phyloP scores from a whole-genome alignment of 2,888 invertebrate genomes.

The Loripinus fragilis region DNA sequence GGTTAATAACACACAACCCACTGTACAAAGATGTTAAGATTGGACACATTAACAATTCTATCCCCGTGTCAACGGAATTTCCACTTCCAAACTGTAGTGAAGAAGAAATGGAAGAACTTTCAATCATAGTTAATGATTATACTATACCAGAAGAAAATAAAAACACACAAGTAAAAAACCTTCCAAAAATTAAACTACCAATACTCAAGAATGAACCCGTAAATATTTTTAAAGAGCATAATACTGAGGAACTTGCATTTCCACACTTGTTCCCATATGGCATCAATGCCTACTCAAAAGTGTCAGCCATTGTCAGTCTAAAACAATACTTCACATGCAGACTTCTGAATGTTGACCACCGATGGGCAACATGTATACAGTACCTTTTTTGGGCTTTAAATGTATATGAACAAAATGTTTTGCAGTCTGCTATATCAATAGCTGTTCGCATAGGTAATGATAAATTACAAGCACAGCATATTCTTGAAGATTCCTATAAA shows the following conservation, averaged over 20 bases:
- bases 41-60: background rate
- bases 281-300: conserved; percentile 9
- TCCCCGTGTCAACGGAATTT: too few species aligned
- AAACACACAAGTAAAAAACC: background rate
- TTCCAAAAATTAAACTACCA: conserved; percentile 25
- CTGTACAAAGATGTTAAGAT: background rate
- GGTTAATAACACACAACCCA: background rate
- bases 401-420: conserved; percentile 31
- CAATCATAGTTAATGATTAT: conserved; percentile 31
- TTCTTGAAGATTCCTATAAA: background rate
- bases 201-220: conserved; percentile 21
- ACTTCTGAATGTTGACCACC: conserved; percentile 24
- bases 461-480: conserved; percentile 18
- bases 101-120: background rate
- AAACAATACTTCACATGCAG: conserved; percentile 38
- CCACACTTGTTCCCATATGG: conserved; percentile 40
- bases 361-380: conserved; percentile 27
- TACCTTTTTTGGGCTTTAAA: conserved; percentile 43
- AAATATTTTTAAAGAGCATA: conserved; percentile 30
- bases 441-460: conserved; percentile 23
- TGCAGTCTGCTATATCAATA: conserved; percentile 26
- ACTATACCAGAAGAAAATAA: conserved; percentile 1
- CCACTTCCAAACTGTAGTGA: background rate
- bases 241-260: conserved; percentile 38
- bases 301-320: background rate